Percentiles rank a stretch among this genome's conserved stretches.
Conservation (phyloP, 2,888 invertebrate species). For the Abrostola triplasia region DNA sequence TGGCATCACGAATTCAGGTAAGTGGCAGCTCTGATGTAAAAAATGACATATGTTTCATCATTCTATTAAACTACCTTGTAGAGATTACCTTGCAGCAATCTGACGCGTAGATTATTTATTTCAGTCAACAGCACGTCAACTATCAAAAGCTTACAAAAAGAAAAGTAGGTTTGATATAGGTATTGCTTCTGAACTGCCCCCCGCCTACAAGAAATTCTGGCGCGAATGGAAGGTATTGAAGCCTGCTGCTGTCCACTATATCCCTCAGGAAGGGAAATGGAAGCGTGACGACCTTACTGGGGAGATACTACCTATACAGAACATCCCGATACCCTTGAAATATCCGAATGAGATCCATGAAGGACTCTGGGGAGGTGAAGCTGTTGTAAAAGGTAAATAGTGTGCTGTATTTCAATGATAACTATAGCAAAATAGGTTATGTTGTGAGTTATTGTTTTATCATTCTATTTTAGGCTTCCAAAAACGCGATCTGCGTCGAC, state of each 20-base stretch:
- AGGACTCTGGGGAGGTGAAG: constrained; percentile 99
- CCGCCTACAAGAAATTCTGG: constrained; percentile 95
- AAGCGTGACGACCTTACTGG: constrained; percentile 92
- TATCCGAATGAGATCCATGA: constrained; percentile 93
- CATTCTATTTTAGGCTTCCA: constrained; percentile 88
- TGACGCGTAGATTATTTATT: constrained; percentile 66
- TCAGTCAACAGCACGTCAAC: constrained; percentile 82
- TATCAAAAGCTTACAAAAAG: constrained; percentile 85
- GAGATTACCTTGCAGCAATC: constrained; percentile 61
- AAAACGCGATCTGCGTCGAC: constrained; percentile 87
- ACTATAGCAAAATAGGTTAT: constrained; percentile 23
- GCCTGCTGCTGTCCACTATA: constrained; percentile 90
- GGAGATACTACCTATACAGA: constrained; percentile 92
- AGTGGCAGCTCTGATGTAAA: constrained; percentile 1
- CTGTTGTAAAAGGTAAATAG: constrained; percentile 92
- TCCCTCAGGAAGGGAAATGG: constrained; percentile 92
- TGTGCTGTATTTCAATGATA: constrained; percentile 12
- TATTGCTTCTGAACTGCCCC: constrained; percentile 91
- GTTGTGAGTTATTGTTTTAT: constrained; percentile 4
- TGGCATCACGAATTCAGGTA: constrained; percentile 83
- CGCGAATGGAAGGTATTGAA: constrained; percentile 93
- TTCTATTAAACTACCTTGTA: constrained; percentile 50
- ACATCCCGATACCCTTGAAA: constrained; percentile 92
- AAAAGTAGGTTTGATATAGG: constrained; percentile 90
- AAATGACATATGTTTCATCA: constrained; percentile 59